Conservation (phyloP, 2,113 vertebrate species). For the Melospiza melodia region DNA sequence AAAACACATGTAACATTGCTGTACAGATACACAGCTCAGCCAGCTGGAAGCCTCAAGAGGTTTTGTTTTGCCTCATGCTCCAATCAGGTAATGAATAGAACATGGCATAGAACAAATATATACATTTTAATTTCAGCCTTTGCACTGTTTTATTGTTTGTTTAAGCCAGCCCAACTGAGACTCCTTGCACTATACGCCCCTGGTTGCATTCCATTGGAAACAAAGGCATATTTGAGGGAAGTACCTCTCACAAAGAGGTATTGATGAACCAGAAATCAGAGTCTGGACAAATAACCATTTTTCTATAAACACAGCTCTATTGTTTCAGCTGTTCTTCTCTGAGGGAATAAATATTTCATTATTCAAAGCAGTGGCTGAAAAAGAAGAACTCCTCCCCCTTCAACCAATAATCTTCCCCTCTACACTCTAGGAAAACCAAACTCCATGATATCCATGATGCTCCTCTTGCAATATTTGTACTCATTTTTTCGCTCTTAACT, state of each 20-base stretch:
- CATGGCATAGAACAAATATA: constrained; percentile 47
- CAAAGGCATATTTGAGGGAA: constrained; percentile 77
- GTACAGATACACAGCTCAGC: not conserved
- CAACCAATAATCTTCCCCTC: not conserved
- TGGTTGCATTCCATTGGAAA: constrained; percentile 72
- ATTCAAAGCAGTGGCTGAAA: constrained; percentile 64
- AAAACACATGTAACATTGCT: not conserved
- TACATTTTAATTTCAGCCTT: constrained; percentile 60
- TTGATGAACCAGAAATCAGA: constrained; percentile 76
- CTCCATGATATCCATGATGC: not conserved
- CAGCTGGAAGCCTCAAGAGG: not conserved
- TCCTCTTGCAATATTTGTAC: not conserved
- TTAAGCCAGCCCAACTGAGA: constrained; percentile 55
- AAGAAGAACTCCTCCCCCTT: constrained; percentile 44
- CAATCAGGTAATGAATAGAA: constrained; percentile 66
- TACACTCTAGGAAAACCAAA: not conserved
- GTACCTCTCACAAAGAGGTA: constrained; percentile 80
- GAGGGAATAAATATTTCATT: constrained; percentile 73
- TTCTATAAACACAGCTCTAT: constrained; percentile 75
- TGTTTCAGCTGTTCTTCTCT: constrained; percentile 72
- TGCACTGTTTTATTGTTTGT: constrained; percentile 71
- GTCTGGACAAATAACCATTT: constrained; percentile 76
- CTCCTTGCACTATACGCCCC: constrained; percentile 73
- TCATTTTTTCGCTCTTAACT: not conserved
- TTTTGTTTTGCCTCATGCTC: not conserved